These are phyloP conservation scores for Channallabes apus DNA, from an alignment of 2,797 vertebrate species.

Conservation along the genomic window DNA sequence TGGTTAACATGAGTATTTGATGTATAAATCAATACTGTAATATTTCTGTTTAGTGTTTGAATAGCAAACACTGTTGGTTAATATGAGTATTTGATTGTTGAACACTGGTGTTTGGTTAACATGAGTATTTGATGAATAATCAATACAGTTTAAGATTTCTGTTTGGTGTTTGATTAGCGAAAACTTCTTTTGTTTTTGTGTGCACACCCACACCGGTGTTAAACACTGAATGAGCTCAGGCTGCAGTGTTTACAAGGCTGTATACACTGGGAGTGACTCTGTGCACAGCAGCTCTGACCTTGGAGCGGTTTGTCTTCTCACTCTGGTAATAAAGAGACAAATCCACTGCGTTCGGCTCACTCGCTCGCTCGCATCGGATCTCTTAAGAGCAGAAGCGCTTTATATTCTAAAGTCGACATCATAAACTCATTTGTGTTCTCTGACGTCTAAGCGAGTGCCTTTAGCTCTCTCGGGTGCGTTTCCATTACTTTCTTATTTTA, in stretches of 20 bases:
- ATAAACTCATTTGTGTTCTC: neutral
- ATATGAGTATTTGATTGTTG: neutral
- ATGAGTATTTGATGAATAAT: neutral
- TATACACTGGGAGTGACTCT: neutral
- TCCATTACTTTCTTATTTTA: neutral
- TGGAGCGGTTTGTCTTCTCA: conserved; percentile 11
- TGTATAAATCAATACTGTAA: neutral
- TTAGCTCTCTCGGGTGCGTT: neutral
- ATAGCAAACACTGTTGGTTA: neutral
- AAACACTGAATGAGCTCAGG: neutral
- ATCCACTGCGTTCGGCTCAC: no score
- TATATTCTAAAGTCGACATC: neutral
- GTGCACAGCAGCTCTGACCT: neutral
- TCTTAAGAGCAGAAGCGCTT: neutral
- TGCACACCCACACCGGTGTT: no score
- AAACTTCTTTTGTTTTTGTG: no score
- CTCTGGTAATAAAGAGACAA: neutral
- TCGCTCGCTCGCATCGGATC: neutral
- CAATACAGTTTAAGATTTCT: no score
- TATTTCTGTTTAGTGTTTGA: neutral
- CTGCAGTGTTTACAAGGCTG: neutral
- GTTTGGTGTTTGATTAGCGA: neutral
- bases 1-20: neutral
- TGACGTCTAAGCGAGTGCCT: neutral
- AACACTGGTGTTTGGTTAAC: neutral